These are phyloP conservation scores for Scelioninae gen. 2 DNA, from an alignment of 2,888 invertebrate species.

Conservation along the genomic window DNA sequence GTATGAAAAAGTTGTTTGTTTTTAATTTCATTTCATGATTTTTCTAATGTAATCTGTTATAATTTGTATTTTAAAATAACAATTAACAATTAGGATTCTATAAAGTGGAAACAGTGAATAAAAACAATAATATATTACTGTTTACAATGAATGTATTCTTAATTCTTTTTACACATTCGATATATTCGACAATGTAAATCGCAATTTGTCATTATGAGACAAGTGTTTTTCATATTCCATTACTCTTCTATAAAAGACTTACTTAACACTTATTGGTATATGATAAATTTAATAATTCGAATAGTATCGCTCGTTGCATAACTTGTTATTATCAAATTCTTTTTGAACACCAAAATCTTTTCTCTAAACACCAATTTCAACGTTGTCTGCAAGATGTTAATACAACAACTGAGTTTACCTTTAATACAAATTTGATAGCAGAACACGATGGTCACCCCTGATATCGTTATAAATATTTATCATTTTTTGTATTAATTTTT, in stretches of 20 bases:
- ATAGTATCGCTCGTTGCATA: conserved; percentile 49
- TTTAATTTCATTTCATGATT: too few relatives aligned
- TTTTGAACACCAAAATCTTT: conserved; percentile 34
- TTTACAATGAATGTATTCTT: conserved; percentile 46
- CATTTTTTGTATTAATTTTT: neutral
- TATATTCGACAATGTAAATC: conserved; percentile 35
- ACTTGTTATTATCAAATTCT: conserved; percentile 44
- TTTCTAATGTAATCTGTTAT: too few relatives aligned
- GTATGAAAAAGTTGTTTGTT: too few relatives aligned
- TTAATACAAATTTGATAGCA: conserved; percentile 38
- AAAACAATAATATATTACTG: conserved; percentile 1
- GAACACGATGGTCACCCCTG: conserved; percentile 51
- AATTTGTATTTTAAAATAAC: neutral
- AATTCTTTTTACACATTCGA: conserved; percentile 36
- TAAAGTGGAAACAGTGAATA: neutral
- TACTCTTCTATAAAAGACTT: conserved; percentile 43
- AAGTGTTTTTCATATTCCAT: conserved; percentile 32
- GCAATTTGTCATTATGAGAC: conserved; percentile 31
- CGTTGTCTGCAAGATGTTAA: conserved; percentile 21
- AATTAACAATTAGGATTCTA: too few relatives aligned
- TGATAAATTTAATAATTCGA: conserved; percentile 35
- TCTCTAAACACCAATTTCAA: conserved; percentile 19
- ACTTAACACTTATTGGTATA: conserved; percentile 47
- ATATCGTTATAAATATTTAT: conserved; percentile 46
- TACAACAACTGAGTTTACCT: conserved; percentile 15